These are phyloP conservation scores for Acanthurus lineatus DNA, from an alignment of 2,797 vertebrate genomes.

Conservation along the genomic window DNA sequence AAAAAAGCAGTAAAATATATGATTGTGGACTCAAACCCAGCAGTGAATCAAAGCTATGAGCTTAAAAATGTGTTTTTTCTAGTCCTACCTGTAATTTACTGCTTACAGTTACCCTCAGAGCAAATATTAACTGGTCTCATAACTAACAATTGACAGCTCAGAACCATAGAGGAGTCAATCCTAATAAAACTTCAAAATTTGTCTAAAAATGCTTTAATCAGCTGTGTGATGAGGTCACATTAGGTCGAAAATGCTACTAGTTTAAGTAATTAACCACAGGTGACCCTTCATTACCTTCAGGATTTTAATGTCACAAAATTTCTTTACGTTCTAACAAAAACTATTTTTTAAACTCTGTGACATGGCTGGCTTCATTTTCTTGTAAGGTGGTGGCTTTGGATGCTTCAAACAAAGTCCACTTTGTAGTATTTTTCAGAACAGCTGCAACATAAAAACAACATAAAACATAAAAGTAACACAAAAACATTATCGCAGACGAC, in stretches of 20 bases:
- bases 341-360: not conserved
- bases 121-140: not conserved
- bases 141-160: not conserved
- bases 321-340: not conserved
- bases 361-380: not conserved
- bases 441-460: not conserved
- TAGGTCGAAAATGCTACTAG: not conserved
- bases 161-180: not conserved
- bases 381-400: too few species aligned
- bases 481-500: not conserved
- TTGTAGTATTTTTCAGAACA: not conserved
- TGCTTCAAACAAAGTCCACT: not conserved
- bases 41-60: not conserved
- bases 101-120: not conserved
- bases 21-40: not conserved
- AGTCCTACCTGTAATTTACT: not conserved
- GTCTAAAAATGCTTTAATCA: not conserved
- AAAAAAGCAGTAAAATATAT: not conserved
- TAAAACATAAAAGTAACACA: not conserved
- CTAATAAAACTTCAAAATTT: not conserved
- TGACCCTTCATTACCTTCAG: too few species aligned
- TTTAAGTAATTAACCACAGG: not conserved
- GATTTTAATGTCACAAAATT: not conserved
- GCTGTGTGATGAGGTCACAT: conserved; percentile 7
- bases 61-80: not conserved